Conservation (phyloP, 2,113 vertebrate species). For the Podilymbus podiceps region DNA sequence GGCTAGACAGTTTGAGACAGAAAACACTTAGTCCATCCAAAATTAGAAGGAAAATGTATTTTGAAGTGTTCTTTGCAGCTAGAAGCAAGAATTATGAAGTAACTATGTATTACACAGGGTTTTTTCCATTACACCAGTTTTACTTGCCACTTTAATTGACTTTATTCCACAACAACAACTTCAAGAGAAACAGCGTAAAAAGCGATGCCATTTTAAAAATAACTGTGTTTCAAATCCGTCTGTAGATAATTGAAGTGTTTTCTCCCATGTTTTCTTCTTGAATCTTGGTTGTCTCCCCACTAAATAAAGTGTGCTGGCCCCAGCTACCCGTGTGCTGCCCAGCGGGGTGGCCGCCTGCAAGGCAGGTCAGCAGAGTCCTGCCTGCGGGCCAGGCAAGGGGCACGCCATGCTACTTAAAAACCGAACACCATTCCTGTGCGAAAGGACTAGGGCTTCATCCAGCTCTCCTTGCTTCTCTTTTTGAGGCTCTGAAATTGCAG, state of each 20-base stretch:
- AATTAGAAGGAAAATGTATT: conserved; percentile 4
- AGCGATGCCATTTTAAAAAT: background rate
- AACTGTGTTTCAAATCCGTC: background rate
- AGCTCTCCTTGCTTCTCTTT: background rate
- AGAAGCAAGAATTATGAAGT: background rate
- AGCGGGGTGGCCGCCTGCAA: background rate
- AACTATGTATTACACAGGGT: background rate
- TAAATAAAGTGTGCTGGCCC: background rate
- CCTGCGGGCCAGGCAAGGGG: background rate
- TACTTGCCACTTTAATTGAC: background rate
- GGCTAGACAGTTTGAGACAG: background rate
- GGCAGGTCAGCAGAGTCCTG: background rate
- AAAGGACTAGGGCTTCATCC: background rate
- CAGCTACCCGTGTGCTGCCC: background rate
- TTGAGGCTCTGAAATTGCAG: background rate
- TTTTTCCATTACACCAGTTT: background rate
- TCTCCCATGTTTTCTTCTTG: background rate
- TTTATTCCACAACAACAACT: background rate
- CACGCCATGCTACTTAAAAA: background rate
- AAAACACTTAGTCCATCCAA: background rate
- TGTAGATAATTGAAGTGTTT: background rate
- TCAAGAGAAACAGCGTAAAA: background rate
- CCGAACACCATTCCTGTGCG: background rate
- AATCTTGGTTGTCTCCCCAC: background rate
- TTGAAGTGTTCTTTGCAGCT: conserved; percentile 5